These are phyloP conservation scores for Glaucomys volans DNA, from an alignment of 2,113 vertebrate species.

Conservation along the genomic window DNA sequence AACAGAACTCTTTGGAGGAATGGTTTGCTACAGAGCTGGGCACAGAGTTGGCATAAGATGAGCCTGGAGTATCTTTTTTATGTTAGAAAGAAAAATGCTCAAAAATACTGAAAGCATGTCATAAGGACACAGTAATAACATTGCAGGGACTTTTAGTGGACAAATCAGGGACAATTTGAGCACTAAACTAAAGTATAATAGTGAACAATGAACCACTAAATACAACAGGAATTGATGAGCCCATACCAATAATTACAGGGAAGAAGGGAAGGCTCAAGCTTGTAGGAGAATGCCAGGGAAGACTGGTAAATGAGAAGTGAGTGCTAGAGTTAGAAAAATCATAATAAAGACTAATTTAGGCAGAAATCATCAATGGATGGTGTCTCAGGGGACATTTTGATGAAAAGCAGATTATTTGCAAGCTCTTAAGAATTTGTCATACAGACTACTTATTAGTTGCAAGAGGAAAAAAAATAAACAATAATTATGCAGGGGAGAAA, in stretches of 20 bases:
- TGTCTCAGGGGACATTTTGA: slow-evolving; percentile 29
- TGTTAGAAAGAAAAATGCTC: slow-evolving; percentile 38
- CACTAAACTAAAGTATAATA: slow-evolving; percentile 52
- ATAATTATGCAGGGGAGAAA: slow-evolving; percentile 10
- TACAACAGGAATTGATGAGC: slow-evolving; percentile 9
- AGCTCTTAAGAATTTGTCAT: background rate
- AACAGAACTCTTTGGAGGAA: slow-evolving; percentile 15
- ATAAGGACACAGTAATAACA: background rate
- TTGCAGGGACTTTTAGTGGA: background rate
- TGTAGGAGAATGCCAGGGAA: background rate
- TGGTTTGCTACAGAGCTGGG: background rate
- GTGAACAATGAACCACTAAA: slow-evolving; percentile 11
- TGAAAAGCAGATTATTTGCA: background rate
- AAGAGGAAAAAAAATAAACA: background rate
- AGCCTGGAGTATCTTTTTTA: background rate
- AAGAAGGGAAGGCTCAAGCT: background rate
- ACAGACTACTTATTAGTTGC: background rate
- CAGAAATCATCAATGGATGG: slow-evolving; percentile 22
- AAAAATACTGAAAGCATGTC: background rate
- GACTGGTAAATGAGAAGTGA: background rate
- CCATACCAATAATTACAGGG: background rate
- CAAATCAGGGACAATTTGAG: background rate
- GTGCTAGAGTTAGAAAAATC: background rate
- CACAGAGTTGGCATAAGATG: slow-evolving; percentile 2
- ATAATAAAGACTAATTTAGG: slow-evolving; percentile 3